Evolutionary conservation across 2,888 invertebrate species (phyloP).

Genomic region (Athalia cordata): DNA sequence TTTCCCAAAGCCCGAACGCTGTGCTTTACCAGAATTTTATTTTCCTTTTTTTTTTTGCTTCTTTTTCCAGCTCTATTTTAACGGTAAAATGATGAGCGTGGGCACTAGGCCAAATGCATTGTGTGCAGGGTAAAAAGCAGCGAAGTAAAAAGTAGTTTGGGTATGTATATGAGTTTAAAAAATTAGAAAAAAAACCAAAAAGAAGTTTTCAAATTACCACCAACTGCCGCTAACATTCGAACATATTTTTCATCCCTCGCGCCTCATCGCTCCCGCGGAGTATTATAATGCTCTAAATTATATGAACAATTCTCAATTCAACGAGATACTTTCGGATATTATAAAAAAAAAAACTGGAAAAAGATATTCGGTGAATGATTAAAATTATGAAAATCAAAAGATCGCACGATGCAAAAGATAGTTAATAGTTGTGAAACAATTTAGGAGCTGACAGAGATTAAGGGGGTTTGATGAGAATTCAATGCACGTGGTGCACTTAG

Average conservation of each 20-base stretch:
- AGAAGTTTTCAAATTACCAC: conserved; percentile 30
- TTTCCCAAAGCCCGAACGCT: too few species aligned
- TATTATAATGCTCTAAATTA: not conserved
- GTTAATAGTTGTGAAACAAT: not conserved
- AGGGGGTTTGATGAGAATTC: conserved; percentile 19
- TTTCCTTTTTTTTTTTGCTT: too few species aligned
- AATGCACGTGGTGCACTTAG: conserved; percentile 43
- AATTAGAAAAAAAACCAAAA: not conserved
- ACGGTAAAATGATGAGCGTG: conserved; percentile 33
- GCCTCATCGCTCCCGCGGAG: conserved; percentile 4
- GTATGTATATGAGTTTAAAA: not conserved
- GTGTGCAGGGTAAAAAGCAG: conserved; percentile 7
- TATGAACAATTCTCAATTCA: not conserved
- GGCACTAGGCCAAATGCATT: conserved; percentile 43
- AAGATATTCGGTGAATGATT: not conserved
- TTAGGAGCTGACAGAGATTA: not conserved
- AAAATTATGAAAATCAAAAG: not conserved
- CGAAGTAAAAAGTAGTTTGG: not conserved
- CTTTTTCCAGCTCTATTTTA: conserved; percentile 12
- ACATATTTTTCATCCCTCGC: conserved; percentile 16
- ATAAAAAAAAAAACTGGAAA: not conserved
- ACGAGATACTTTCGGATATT: not conserved
- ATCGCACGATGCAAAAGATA: too few species aligned
- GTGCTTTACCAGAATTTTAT: too few species aligned
- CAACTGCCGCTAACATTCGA: conserved; percentile 17